A percentile compares a stretch with the other conserved stretches of the same genome.
phyloP scores from a whole-genome alignment of 1,140 invertebrate genomes.

The Dermatophagoides farinae region DNA sequence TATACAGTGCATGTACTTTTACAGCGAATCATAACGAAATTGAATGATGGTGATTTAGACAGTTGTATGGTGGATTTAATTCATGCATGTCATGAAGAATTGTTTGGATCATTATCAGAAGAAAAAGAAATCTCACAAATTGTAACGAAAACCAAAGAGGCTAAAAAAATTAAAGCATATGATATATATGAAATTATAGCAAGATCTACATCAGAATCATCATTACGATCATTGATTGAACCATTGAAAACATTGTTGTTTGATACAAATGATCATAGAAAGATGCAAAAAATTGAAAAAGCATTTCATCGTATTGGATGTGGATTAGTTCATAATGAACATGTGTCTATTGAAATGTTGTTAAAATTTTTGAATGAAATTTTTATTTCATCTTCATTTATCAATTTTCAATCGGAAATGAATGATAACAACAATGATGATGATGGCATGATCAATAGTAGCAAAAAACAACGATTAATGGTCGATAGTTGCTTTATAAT shows the following conservation, averaged over 20 bases:
- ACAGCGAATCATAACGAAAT: constrained; percentile 39
- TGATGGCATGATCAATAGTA: too few relatives aligned
- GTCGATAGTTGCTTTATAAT: constrained; percentile 9
- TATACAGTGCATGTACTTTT: constrained; percentile 69
- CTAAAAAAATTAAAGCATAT: constrained; percentile 48
- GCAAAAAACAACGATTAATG: background rate
- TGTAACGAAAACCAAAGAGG: constrained; percentile 42
- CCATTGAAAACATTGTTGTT: constrained; percentile 56
- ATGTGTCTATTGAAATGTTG: constrained; percentile 28
- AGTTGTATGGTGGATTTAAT: constrained; percentile 50
- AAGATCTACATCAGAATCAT: constrained; percentile 49
- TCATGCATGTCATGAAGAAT: constrained; percentile 59
- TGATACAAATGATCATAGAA: constrained; percentile 53
- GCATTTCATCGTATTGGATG: constrained; percentile 51
- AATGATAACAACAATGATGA: background rate
- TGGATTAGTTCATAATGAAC: constrained; percentile 58
- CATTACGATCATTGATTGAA: constrained; percentile 48
- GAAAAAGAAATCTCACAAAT: constrained; percentile 77
- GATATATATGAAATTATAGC: constrained; percentile 62
- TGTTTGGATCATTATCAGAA: constrained; percentile 66
- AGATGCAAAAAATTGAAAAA: constrained; percentile 52
- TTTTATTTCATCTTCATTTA: background rate
- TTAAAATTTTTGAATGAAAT: background rate
- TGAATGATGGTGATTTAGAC: constrained; percentile 52
- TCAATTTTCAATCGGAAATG: constrained; percentile 22